These are phyloP conservation scores for Dipodomys merriami DNA, from an alignment of 2,113 vertebrate genomes.

Conservation along the genomic window DNA sequence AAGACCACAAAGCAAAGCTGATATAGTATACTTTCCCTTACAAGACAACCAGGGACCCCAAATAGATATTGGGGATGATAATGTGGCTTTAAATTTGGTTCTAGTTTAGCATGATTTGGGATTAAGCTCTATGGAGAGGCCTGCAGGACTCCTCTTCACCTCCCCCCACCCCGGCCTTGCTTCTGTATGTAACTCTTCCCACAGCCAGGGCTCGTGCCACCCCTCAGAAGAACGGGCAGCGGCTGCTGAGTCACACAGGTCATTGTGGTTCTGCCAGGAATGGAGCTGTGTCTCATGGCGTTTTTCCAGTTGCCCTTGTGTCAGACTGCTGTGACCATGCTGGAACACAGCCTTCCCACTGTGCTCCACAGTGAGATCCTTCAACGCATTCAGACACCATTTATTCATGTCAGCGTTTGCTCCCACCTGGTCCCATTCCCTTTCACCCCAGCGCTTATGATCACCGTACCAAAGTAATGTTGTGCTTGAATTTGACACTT, in stretches of 20 bases:
- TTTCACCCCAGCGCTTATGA: neutral
- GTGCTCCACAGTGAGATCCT: neutral
- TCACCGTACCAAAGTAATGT: constrained; percentile 23
- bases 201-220: neutral
- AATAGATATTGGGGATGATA: neutral
- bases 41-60: neutral
- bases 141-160: neutral
- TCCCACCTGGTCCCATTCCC: neutral
- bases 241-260: neutral
- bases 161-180: too few species aligned
- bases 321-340: neutral
- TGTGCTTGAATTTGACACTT: neutral
- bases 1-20: neutral
- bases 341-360: neutral
- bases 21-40: neutral
- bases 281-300: constrained; percentile 19
- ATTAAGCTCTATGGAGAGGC: neutral
- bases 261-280: neutral
- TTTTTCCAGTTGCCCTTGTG: neutral
- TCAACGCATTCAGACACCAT: neutral
- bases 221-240: neutral
- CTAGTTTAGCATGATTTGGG: neutral
- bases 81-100: neutral
- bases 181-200: neutral
- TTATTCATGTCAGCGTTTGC: neutral